phyloP scores from a whole-genome alignment of 2,113 vertebrate genomes.

The Neopipo cinnamomea region DNA sequence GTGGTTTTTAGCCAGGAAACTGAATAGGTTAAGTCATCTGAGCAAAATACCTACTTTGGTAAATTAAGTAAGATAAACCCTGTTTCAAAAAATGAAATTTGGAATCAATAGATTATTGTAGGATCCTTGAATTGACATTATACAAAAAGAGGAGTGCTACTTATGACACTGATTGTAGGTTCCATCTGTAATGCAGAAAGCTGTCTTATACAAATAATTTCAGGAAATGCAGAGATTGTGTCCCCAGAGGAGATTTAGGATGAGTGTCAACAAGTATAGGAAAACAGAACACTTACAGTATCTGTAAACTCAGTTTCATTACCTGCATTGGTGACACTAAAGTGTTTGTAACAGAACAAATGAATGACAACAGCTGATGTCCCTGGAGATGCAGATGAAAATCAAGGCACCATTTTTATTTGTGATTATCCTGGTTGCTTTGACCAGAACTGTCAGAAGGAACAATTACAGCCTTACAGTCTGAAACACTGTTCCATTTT shows the following conservation, averaged over 20 bases:
- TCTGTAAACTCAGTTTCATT: background rate
- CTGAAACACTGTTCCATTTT: background rate
- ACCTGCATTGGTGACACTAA: background rate
- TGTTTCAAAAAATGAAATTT: background rate
- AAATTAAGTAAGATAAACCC: background rate
- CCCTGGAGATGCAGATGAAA: background rate
- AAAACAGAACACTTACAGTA: background rate
- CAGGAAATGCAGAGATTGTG: background rate
- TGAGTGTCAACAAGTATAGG: background rate
- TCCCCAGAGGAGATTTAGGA: background rate
- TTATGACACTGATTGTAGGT: background rate
- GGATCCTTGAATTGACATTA: background rate
- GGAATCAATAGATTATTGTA: background rate
- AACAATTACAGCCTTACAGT: background rate
- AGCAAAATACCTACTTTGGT: background rate
- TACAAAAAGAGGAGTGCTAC: background rate
- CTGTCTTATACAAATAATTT: background rate
- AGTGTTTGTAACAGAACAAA: background rate
- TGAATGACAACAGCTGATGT: background rate
- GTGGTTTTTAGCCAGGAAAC: background rate
- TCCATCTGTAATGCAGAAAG: background rate
- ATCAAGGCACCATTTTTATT: background rate
- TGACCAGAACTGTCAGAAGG: background rate
- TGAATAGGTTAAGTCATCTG: background rate
- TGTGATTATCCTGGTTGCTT: background rate